These are phyloP conservation scores for Cylloceria caligata DNA, from an alignment of 2,888 invertebrate genomes.

Conservation along the genomic window DNA sequence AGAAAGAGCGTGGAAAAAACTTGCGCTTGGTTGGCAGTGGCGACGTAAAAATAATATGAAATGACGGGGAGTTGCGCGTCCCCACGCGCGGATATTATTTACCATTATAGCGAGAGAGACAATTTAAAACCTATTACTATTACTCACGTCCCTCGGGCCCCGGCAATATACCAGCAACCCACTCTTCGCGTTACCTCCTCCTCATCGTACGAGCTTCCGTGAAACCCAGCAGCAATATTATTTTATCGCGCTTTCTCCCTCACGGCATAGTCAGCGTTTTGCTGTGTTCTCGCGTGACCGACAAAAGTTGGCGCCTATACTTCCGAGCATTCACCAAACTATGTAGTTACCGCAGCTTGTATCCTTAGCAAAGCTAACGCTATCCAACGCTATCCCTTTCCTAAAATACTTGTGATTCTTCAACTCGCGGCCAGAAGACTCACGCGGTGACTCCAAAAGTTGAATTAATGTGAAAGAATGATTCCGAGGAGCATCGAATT, in stretches of 20 bases:
- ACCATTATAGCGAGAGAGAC: conserved; percentile 82
- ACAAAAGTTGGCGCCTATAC: conserved; percentile 61
- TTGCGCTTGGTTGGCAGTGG: conserved; percentile 8
- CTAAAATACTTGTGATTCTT: too few relatives aligned
- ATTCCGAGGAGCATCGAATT: conserved; percentile 58
- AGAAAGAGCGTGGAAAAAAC: conserved; percentile 35
- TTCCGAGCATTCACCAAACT: conserved; percentile 10
- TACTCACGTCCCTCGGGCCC: conserved; percentile 73
- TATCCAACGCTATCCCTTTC: too few relatives aligned
- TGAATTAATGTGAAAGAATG: conserved; percentile 20
- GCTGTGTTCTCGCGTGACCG: conserved; percentile 63
- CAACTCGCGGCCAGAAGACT: too few relatives aligned
- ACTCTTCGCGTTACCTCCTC: background rate
- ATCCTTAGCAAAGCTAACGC: background rate
- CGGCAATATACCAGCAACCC: conserved; percentile 46
- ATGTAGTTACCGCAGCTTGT: background rate
- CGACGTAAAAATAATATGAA: conserved; percentile 65
- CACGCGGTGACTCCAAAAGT: too few relatives aligned
- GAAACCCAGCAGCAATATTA: conserved; percentile 27
- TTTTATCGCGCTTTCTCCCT: conserved; percentile 33
- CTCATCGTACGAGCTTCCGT: conserved; percentile 32
- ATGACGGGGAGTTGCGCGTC: conserved; percentile 45
- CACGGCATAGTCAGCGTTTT: conserved; percentile 28
- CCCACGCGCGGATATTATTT: conserved; percentile 78
- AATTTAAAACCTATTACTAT: conserved; percentile 84